Evolutionary conservation across 2,113 vertebrate species (phyloP), one percentile per base, ranked within the genome.

Genomic region (Stegastes partitus): DNA sequence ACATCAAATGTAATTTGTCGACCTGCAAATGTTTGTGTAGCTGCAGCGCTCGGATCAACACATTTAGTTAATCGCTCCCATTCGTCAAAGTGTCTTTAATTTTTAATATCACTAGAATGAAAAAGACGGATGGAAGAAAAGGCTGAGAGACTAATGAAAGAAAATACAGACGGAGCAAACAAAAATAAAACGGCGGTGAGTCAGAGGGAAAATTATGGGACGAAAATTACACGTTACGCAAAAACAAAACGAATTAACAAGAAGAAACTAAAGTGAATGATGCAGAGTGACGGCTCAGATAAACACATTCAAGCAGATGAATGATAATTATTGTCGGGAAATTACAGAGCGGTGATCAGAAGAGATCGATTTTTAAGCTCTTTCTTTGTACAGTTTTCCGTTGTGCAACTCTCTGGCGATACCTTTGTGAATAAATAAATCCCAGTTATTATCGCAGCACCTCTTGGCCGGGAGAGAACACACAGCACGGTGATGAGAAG

Each of bases 21-120:
- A 81, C 76, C 63, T 77, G 1, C 51, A 82, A 85, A 87, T 82
- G 80, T 79, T 88, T 23, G 61, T 83, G 12, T 56, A 77, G 69
- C 26, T 44, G 39, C 37, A 63, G 45, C 39, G 28, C 18, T 82
- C 77, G 68, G 64, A 73, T 84, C 54, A 78, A 74, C 55, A 70
- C 31, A 68, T 73, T 62, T 2, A 45, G 53, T 1, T 72, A 76
- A 89, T 89, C 26, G 19, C 71, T 66, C n/a, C 83, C 73, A 86
- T 86, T 80, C 19, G 57, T 88, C 86, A 87, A 62, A 11, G 21
- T 39, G 54, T 61, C 31, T 74, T 39, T 67, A 9, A 21, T 19
- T 45, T 44, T 57, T 16, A 22, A 28, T 10, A 37, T 22, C n/a
- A 70, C 12, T 5, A 3, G 14, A 54, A 23, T 19, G 51, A 49